A percentile compares a stretch with the other conserved stretches of the same genome.
These are phyloP conservation scores for Thera obeliscata DNA, from an alignment of 2,888 invertebrate species.

Conservation along the genomic window DNA sequence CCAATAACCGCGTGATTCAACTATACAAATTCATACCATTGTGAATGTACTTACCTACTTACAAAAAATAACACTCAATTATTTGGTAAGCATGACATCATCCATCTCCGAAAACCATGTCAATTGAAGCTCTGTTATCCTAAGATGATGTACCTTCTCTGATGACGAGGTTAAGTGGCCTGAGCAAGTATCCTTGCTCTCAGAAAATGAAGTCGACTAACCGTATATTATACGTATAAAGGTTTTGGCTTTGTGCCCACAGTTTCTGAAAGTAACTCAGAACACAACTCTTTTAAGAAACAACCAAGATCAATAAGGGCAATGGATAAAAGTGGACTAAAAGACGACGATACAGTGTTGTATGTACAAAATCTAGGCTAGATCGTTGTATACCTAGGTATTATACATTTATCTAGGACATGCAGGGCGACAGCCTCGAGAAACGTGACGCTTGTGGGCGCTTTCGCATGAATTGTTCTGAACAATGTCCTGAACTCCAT, in stretches of 20 bases:
- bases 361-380: not conserved
- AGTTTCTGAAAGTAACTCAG: slow-evolving; percentile 11
- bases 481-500: slow-evolving; percentile 33
- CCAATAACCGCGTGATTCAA: slow-evolving; percentile 18
- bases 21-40: slow-evolving; percentile 2
- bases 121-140: slow-evolving; percentile 35
- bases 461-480: slow-evolving; percentile 48
- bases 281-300: not conserved
- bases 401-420: slow-evolving; percentile 55
- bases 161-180: slow-evolving; percentile 23
- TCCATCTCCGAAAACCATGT: slow-evolving; percentile 39
- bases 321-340: no score
- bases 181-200: slow-evolving; percentile 24
- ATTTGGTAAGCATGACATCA: slow-evolving; percentile 39
- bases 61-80: slow-evolving; percentile 24
- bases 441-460: slow-evolving; percentile 48
- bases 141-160: slow-evolving; percentile 27
- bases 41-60: not conserved
- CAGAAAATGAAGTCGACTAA: slow-evolving; percentile 25
- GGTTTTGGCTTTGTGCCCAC: slow-evolving; percentile 32
- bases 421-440: slow-evolving; percentile 41
- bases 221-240: not conserved
- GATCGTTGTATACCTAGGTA: not conserved
- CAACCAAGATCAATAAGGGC: not conserved
- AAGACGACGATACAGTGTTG: no score